These are phyloP conservation scores for Drosophila prostipennis DNA, from an alignment of 2,888 invertebrate genomes.

Conservation along the genomic window DNA sequence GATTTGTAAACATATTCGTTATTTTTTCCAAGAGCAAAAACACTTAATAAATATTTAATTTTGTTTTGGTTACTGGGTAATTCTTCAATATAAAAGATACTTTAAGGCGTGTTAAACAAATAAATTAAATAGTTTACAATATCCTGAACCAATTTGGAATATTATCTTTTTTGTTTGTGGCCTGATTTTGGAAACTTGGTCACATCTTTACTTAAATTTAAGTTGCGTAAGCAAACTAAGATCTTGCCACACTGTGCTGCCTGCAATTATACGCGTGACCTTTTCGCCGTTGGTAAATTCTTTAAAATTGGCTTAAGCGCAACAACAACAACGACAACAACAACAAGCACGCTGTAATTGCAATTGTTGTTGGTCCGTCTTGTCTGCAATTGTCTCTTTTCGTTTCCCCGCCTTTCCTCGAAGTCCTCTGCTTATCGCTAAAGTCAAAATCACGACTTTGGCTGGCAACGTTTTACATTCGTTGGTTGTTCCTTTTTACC, in stretches of 20 bases:
- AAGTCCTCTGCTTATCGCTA: slow-evolving; percentile 63
- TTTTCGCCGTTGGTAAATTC: slow-evolving; percentile 33
- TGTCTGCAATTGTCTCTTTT: slow-evolving; percentile 29
- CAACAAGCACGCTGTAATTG: slow-evolving; percentile 31
- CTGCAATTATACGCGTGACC: slow-evolving; percentile 46
- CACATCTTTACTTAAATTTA: neutral
- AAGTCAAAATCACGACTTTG: slow-evolving; percentile 75
- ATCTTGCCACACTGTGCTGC: slow-evolving; percentile 38
- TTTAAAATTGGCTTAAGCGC: slow-evolving; percentile 45
- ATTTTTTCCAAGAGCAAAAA: too few relatives aligned
- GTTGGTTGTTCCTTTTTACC: slow-evolving; percentile 24
- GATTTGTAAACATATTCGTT: too few relatives aligned
- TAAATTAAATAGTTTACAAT: too few relatives aligned
- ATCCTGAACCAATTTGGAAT: too few relatives aligned
- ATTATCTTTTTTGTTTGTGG: too few relatives aligned
- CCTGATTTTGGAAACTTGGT: neutral
- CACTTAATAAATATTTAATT: too few relatives aligned
- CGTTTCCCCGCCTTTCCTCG: slow-evolving; percentile 18
- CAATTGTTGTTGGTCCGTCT: slow-evolving; percentile 31
- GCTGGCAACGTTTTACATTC: slow-evolving; percentile 47
- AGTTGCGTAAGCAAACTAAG: neutral
- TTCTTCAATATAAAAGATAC: too few relatives aligned
- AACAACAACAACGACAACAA: slow-evolving; percentile 8
- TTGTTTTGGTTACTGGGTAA: too few relatives aligned
- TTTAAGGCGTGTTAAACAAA: too few relatives aligned